Evolutionary conservation across 2,888 invertebrate genomes (phyloP), one percentile per base, ranked within the genome.

Genomic region (Pristionchus arcanus): DNA sequence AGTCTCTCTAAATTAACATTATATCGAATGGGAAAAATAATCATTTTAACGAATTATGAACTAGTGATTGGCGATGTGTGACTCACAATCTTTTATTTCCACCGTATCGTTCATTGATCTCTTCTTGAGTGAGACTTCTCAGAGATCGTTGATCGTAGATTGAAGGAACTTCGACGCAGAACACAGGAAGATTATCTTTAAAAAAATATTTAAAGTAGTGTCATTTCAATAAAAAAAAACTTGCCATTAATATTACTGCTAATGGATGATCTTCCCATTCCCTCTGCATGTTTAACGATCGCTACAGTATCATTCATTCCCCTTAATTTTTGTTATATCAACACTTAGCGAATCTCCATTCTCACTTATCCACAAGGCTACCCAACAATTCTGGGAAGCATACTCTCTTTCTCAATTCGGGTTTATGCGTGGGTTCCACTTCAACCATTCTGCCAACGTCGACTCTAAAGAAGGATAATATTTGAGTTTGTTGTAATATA

Each of bases 121-220:
- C 81, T 28, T 81, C 81, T 1, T 81, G 53, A 49, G 49, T n/a
- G 5, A 81, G 81, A 9, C n/a, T 53, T 49, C 81, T 42, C 81
- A 81, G 49, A 28, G 34, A 34, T 15, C 81, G 81, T 13, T 42
- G 2, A 21, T 81, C 81, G 49, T 81, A 81, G 81, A 81, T n/a
- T n/a, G 81, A 81, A 15, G 81, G 81, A 81, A 81, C 81, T 49
- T 81, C 49, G 21, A 81, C 81, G 21, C 81, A 81, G 81, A 81
- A 81, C 0, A 81, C 49, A 13, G 81, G 3, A 28, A 49, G 37
- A 13, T 49, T 49, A 49, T 49, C 42, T 49, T 11, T 11, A 49
- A 42, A 42, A 42, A 42, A 42, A 9, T 42, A 49, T 49, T 49
- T 49, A 49, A 49, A 7, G 11, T 9, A 49, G 42, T 13, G 9